phyloP scores from a whole-genome alignment of 2,113 vertebrate species.

The Todiramphus saurophagus region DNA sequence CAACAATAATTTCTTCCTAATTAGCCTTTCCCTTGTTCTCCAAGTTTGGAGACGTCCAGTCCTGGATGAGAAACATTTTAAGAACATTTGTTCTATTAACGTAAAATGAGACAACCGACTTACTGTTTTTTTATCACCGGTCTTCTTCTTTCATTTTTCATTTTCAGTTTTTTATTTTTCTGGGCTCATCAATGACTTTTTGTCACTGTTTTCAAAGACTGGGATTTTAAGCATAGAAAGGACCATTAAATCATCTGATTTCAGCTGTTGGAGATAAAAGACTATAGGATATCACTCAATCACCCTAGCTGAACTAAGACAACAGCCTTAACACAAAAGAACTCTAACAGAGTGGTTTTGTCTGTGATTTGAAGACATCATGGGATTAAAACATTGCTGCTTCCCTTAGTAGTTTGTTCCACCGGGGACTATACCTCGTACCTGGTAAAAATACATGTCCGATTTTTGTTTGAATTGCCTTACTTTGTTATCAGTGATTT shows the following conservation, averaged over 20 bases:
- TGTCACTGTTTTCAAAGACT: neutral
- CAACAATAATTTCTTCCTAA: neutral
- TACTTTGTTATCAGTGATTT: neutral
- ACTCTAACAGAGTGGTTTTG: neutral
- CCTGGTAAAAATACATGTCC: neutral
- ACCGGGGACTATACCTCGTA: neutral
- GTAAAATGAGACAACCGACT: neutral
- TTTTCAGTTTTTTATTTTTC: neutral
- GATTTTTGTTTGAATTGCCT: conserved; percentile 1
- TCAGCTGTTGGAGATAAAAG: neutral
- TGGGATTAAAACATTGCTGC: neutral
- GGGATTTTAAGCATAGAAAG: neutral
- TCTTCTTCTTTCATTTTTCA: neutral
- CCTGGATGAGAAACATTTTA: neutral
- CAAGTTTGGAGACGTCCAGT: neutral
- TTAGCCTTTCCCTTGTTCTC: neutral
- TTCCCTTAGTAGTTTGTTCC: neutral
- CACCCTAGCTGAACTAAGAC: neutral
- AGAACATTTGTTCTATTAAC: neutral
- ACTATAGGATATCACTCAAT: neutral
- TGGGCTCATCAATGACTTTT: neutral
- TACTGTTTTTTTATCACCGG: neutral
- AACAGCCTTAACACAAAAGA: neutral
- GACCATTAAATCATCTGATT: neutral
- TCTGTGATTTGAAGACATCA: neutral